Evolutionary conservation across 2,797 vertebrate genomes (phyloP).

Genomic region (Geotrypetes seraphini): DNA sequence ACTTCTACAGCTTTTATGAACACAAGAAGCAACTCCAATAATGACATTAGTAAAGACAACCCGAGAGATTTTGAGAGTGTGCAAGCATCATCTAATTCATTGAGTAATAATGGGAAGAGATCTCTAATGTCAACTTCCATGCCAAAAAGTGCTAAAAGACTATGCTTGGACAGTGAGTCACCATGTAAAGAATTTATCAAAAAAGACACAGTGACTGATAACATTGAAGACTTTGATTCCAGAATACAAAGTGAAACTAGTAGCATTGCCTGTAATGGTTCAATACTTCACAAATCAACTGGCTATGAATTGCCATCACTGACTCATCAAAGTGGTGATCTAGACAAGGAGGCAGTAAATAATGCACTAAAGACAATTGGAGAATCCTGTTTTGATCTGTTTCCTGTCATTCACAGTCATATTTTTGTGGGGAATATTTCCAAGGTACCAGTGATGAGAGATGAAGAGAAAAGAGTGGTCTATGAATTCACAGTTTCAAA

Average conservation of each 20-base stretch:
- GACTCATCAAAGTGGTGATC: constrained; percentile 9
- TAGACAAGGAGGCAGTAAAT: constrained; percentile 20
- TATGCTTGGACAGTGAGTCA: constrained; percentile 54
- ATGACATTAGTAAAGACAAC: constrained; percentile 7
- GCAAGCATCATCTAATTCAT: background rate
- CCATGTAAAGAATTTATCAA: constrained; percentile 7
- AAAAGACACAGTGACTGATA: background rate
- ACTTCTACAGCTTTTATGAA: constrained; percentile 85
- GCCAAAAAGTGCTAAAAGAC: constrained; percentile 66
- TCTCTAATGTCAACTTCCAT: constrained; percentile 15
- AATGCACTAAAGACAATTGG: constrained; percentile 59
- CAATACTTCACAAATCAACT: background rate
- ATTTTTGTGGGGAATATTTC: constrained; percentile 68
- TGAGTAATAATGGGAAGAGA: constrained; percentile 49
- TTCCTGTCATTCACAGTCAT: constrained; percentile 79
- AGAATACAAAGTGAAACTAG: background rate
- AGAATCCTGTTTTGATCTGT: constrained; percentile 71
- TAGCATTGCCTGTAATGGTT: background rate
- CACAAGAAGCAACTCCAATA: constrained; percentile 39
- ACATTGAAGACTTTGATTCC: background rate
- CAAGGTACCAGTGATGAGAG: constrained; percentile 72
- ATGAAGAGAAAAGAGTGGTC: constrained; percentile 82
- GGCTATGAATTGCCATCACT: background rate
- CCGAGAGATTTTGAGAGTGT: constrained; percentile 4
- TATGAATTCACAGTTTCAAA: constrained; percentile 59